Evolutionary conservation across 2,113 vertebrate species (phyloP).

Genomic region (Cavia aperea): DNA sequence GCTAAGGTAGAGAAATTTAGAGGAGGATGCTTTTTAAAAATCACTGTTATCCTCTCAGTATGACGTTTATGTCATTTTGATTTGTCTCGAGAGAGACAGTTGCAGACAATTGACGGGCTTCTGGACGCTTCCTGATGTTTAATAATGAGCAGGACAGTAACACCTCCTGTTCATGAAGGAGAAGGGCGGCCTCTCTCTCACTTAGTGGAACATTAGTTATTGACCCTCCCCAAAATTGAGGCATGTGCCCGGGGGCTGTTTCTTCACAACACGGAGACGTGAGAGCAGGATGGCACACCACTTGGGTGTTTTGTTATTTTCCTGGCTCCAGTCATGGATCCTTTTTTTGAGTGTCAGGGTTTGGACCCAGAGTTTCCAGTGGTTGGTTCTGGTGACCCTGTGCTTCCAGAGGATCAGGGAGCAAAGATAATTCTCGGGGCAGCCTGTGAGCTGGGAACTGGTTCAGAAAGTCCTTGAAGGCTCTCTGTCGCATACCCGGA

Average conservation of each 20-base stretch:
- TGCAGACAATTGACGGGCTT: background rate
- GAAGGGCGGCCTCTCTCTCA: background rate
- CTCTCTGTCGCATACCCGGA: background rate
- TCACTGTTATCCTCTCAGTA: background rate
- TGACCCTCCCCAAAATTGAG: background rate
- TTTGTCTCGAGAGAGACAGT: slow-evolving; percentile 22
- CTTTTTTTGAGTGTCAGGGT: background rate
- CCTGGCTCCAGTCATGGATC: background rate
- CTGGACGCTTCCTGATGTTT: background rate
- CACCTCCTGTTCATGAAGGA: background rate
- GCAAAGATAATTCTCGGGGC: background rate
- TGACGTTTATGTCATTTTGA: background rate
- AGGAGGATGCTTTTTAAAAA: background rate
- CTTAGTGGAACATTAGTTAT: background rate
- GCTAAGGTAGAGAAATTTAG: slow-evolving; percentile 3
- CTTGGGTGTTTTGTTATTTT: background rate
- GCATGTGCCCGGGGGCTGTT: background rate
- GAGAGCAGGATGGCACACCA: background rate
- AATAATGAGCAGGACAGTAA: background rate
- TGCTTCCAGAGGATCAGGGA: background rate
- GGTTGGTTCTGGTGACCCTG: background rate
- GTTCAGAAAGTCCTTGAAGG: background rate
- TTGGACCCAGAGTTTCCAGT: background rate
- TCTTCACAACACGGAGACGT: background rate
- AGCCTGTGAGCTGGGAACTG: background rate